Evolutionary conservation across 2,113 vertebrate genomes (phyloP).

Genomic region (Cyanocitta stelleri): DNA sequence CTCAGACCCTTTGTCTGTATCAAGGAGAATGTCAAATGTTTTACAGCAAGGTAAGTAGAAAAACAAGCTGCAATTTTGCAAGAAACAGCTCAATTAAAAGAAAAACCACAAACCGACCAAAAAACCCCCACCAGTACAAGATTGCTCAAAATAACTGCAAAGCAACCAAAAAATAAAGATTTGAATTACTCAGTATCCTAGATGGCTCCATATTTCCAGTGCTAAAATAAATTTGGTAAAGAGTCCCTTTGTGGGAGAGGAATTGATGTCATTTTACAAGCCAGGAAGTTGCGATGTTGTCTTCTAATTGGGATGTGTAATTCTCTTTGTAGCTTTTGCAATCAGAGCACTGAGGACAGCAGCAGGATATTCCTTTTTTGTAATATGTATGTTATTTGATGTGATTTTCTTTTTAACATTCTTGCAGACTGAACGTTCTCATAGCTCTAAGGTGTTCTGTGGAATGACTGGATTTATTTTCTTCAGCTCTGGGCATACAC

Average conservation of each 20-base stretch:
- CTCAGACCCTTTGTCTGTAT: not conserved
- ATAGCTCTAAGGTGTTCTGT: not conserved
- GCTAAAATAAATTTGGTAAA: not conserved
- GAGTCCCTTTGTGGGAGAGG: not conserved
- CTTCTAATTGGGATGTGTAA: not conserved
- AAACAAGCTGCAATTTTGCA: not conserved
- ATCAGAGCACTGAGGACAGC: not conserved
- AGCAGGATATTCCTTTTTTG: not conserved
- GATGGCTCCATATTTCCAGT: not conserved
- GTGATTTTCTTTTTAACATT: not conserved
- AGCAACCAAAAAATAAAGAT: not conserved
- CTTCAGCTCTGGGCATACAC: not conserved
- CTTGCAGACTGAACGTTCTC: not conserved
- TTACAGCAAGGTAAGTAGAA: not conserved
- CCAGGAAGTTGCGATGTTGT: not conserved
- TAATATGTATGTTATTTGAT: not conserved
- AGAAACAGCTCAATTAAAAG: not conserved
- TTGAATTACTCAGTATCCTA: not conserved
- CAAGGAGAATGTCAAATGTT: not conserved
- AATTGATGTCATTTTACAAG: not conserved
- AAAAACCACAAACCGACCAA: not conserved
- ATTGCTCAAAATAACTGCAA: not conserved
- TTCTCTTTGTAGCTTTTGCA: not conserved
- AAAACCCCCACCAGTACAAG: accelerated
- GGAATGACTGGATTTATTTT: conserved; percentile 5